Percentiles rank a stretch among this genome's conserved stretches.
Evolutionary conservation across 2,113 vertebrate genomes (phyloP).

Genomic region (Podarcis muralis): DNA sequence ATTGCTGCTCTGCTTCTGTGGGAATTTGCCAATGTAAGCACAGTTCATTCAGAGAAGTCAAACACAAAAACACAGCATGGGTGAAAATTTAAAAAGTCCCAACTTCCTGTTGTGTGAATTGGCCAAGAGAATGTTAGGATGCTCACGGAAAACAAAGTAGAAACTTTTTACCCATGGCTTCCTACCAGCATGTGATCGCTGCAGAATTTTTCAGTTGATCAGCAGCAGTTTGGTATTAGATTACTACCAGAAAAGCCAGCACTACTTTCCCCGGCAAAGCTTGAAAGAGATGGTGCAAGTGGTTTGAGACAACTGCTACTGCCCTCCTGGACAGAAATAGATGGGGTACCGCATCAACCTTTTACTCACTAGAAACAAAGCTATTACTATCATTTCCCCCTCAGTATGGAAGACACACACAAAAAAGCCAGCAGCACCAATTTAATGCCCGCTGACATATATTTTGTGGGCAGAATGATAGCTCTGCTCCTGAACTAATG

Average conservation of each 20-base stretch:
- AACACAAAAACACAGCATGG: neutral
- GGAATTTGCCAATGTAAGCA: neutral
- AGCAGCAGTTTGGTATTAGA: neutral
- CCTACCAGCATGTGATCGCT: neutral
- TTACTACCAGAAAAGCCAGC: neutral
- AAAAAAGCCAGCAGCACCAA: neutral
- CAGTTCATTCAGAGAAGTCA: neutral
- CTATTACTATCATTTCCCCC: neutral
- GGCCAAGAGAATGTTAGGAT: neutral
- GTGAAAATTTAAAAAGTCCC: no score
- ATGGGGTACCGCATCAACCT: no score
- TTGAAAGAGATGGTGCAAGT: neutral
- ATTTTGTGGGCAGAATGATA: neutral
- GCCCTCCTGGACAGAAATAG: neutral
- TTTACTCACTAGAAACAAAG: neutral
- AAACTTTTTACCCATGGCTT: neutral
- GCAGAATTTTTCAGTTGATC: neutral
- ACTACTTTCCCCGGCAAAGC: neutral
- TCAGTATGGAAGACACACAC: neutral
- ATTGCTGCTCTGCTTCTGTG: neutral
- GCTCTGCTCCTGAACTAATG: neutral
- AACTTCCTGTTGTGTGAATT: neutral
- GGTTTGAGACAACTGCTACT: neutral
- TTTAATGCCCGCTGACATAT: neutral
- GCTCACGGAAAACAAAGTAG: neutral